A percentile compares a stretch with the other conserved stretches of the same genome.
These are phyloP conservation scores for Eidolon dupreanum DNA, from an alignment of 2,797 vertebrate species.

Conservation along the genomic window DNA sequence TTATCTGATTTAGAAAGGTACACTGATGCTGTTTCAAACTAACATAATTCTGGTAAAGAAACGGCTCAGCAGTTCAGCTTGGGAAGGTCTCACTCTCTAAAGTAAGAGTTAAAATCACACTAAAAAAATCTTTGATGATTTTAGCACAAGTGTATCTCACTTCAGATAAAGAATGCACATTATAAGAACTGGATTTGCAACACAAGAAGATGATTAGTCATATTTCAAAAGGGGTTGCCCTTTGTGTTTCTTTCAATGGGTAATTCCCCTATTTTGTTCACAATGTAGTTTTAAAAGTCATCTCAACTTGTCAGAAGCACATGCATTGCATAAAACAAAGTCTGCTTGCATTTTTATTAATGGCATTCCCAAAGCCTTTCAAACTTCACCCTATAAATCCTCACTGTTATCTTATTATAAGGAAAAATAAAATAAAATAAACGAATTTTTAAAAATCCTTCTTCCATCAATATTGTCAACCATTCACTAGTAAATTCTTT, in stretches of 20 bases:
- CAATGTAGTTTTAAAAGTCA: not conserved
- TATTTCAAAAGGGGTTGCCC: not conserved
- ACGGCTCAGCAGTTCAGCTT: not conserved
- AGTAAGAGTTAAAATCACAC: not conserved
- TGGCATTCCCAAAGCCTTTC: not conserved
- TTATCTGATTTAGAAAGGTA: not conserved
- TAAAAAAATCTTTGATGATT: not conserved
- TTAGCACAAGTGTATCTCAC: not conserved
- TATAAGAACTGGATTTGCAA: not conserved
- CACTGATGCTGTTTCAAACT: not conserved
- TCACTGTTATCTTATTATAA: not conserved
- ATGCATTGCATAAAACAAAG: not conserved
- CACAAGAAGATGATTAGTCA: not conserved
- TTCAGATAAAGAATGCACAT: not conserved
- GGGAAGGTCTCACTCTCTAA: not conserved
- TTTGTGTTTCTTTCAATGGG: not conserved
- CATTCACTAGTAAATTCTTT: not conserved
- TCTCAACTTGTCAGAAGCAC: not conserved
- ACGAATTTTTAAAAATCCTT: not conserved
- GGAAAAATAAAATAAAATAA: not conserved
- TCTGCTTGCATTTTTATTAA: not conserved
- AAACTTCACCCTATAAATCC: not conserved
- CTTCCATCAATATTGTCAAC: not conserved
- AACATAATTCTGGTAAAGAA: conserved; percentile 6
- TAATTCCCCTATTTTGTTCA: not conserved